Percentiles rank a stretch among this genome's conserved stretches.
Evolutionary conservation across 2,113 vertebrate species (phyloP).

Genomic region (Spermophilus dauricus): DNA sequence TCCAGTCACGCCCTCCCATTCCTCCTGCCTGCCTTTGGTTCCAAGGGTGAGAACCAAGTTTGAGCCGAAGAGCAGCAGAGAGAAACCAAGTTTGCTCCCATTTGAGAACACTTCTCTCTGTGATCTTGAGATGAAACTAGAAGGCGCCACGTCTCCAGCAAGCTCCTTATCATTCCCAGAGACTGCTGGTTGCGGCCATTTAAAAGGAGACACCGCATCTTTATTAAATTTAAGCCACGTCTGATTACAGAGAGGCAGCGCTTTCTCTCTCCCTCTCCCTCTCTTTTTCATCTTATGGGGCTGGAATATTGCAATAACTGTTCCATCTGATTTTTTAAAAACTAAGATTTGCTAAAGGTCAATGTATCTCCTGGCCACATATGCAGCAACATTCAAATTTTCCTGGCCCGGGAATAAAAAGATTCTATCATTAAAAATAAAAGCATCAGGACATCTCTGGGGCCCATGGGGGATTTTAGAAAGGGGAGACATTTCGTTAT

Average conservation of each 20-base stretch:
- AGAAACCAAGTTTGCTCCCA: conserved; percentile 75
- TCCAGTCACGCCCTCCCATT: conserved; percentile 73
- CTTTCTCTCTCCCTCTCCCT: conserved; percentile 70
- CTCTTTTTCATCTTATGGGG: conserved; percentile 90
- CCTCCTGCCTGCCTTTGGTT: background rate
- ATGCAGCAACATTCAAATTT: conserved; percentile 94
- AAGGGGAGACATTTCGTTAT: conserved; percentile 93
- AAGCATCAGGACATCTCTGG: conserved; percentile 89
- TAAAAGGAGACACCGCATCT: conserved; percentile 87
- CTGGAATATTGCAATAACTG: conserved; percentile 93
- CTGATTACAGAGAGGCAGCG: conserved; percentile 90
- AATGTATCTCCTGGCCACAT: conserved; percentile 93
- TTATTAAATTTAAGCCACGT: conserved; percentile 91
- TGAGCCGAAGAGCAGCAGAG: background rate
- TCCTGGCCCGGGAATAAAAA: conserved; percentile 93
- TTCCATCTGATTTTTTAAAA: conserved; percentile 92
- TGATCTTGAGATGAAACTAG: conserved; percentile 74
- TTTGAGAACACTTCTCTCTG: conserved; percentile 77
- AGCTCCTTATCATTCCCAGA: conserved; percentile 86
- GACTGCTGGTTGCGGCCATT: conserved; percentile 85
- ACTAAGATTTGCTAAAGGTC: conserved; percentile 96
- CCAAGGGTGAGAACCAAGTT: background rate
- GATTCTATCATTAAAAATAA: conserved; percentile 95
- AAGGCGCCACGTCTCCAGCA: conserved; percentile 80
- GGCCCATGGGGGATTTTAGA: conserved; percentile 88